Evolutionary conservation across 2,113 vertebrate species (phyloP).

Genomic region (Lophochroa leadbeateri): DNA sequence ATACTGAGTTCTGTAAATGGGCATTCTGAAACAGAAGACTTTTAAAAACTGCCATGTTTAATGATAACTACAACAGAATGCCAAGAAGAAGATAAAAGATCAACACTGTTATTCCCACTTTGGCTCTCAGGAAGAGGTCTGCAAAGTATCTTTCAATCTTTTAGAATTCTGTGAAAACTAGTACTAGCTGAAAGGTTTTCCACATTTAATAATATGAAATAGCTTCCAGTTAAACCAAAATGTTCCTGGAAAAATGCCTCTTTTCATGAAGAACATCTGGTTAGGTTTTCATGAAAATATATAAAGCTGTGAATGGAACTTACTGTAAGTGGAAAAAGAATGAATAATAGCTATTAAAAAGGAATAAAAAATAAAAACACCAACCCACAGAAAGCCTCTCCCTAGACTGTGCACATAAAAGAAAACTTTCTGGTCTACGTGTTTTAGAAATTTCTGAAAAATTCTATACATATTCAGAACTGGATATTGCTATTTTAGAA

Average conservation of each 20-base stretch:
- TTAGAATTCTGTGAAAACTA: conserved; percentile 22
- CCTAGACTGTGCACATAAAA: neutral
- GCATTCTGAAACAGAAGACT: conserved; percentile 43
- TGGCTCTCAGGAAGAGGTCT: conserved; percentile 23
- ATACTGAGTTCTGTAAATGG: conserved; percentile 5
- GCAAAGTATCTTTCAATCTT: conserved; percentile 21
- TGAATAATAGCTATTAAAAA: neutral
- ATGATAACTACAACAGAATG: conserved; percentile 53
- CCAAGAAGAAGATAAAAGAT: conserved; percentile 59
- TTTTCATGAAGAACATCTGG: neutral
- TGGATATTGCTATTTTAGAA: neutral
- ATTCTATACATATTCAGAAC: neutral
- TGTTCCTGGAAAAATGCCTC: neutral
- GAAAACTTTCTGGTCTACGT: neutral
- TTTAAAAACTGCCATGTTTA: conserved; percentile 52
- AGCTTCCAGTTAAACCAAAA: neutral
- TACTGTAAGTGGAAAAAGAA: neutral
- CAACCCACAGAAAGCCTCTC: neutral
- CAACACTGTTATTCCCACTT: conserved; percentile 31
- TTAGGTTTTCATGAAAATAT: neutral
- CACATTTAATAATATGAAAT: neutral
- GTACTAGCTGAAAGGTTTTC: conserved; percentile 5
- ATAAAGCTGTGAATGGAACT: neutral
- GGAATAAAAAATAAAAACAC: fast-evolving
- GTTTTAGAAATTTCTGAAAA: neutral